Conservation (phyloP, 2,113 vertebrate species). For the Salvator merianae region DNA sequence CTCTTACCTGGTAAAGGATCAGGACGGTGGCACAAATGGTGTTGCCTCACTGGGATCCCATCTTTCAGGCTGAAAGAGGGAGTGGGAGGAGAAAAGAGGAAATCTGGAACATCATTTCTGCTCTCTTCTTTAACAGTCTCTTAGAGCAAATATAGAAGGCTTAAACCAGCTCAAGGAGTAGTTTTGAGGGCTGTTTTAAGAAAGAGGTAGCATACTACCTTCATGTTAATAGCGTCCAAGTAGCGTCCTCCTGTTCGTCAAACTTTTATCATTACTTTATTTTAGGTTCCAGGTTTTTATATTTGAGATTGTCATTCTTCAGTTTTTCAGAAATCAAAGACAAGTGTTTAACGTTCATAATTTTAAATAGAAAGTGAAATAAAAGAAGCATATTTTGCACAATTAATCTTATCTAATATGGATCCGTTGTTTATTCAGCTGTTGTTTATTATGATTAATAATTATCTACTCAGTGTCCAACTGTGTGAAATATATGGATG, state of each 20-base stretch:
- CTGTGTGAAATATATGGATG: constrained; percentile 28
- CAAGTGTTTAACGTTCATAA: neutral
- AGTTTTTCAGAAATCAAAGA: constrained; percentile 24
- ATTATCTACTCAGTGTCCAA: constrained; percentile 31
- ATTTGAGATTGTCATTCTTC: neutral
- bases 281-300: neutral
- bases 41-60: too few species aligned
- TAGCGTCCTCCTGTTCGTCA: neutral
- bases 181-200: too few species aligned
- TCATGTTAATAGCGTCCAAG: too few species aligned
- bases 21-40: too few species aligned
- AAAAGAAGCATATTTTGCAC: neutral
- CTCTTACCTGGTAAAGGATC: too few species aligned
- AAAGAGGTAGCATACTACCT: too few species aligned
- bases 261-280: neutral
- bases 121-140: too few species aligned
- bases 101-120: too few species aligned
- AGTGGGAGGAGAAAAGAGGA: too few species aligned
- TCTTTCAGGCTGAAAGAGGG: too few species aligned
- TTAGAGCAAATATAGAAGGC: too few species aligned
- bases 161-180: too few species aligned
- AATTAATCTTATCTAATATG: constrained; percentile 30
- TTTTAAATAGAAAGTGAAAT: neutral
- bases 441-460: constrained; percentile 50
- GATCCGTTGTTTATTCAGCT: constrained; percentile 32